Evolutionary conservation across 2,888 invertebrate genomes (phyloP), one percentile per base, ranked within the genome.

Genomic region (Pristionchus arcanus): DNA sequence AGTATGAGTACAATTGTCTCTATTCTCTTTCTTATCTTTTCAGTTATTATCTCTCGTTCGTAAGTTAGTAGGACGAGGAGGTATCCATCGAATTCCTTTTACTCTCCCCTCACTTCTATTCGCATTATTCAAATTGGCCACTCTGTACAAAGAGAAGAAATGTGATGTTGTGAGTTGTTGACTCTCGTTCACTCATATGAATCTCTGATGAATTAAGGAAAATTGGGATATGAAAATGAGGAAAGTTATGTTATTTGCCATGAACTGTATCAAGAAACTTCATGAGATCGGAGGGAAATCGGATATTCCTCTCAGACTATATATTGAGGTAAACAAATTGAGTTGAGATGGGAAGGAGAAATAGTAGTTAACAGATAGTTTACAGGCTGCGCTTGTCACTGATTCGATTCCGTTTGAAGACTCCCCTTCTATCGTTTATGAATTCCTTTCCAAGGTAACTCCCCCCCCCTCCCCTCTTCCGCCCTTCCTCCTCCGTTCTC

Each of bases 141-240:
- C 97, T 95, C 97, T 97, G 89, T 98, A 98, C 95, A 89, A 97
- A 97, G 95, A 90, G 77, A 63, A 85, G 71, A 86, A 77, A 31
- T 63, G 34, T 9, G 74, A 68, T 68, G 53, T 89, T 55, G 63
- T 85, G 37, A 66, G 74, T 84, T 15, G 16, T 77, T 53, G 31
- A 59, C 42, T 25, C 63, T 3, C 31, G 5, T n/a, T 34, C 37
- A 34, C 28, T 59, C 15, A 77, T 84, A 5, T 31, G 2, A 28
- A 15, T 7, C 55, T 28, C 31, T 28, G 71, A 66, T 31, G 63
- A 59, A 59, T 92, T 89, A 89, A 97, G 97, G 98, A 99, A 95
- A 97, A 98, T 96, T 99, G 99, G 98, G 98, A 98, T 95, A 98
- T 98, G 96, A 99, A 99, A 95, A 98, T 98, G 94, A 97, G 97